phyloP scores from a whole-genome alignment of 2,113 vertebrate species.

The Crotalus viridis region DNA sequence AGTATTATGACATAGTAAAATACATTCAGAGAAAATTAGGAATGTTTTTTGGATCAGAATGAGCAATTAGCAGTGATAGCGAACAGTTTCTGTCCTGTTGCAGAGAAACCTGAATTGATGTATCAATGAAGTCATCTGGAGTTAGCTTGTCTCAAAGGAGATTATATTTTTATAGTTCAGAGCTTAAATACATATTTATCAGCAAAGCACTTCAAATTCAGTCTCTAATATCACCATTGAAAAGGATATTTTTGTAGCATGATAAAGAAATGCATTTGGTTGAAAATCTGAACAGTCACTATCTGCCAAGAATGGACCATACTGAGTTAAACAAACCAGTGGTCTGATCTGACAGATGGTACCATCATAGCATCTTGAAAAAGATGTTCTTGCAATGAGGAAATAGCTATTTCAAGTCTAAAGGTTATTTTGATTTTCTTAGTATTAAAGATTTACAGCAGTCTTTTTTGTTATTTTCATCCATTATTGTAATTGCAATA shows the following conservation, averaged over 20 bases:
- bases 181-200: neutral
- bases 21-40: neutral
- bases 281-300: neutral
- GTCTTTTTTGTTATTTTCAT: constrained; percentile 47
- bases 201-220: neutral
- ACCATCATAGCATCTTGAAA: neutral
- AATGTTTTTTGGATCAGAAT: constrained; percentile 33
- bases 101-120: neutral
- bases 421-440: constrained; percentile 34
- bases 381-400: constrained; percentile 29
- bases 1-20: neutral
- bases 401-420: constrained; percentile 44
- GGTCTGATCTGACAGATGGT: neutral
- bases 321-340: neutral
- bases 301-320: neutral
- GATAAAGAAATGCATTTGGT: neutral
- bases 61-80: constrained; percentile 33
- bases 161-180: neutral
- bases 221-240: neutral
- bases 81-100: neutral
- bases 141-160: neutral
- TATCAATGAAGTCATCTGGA: neutral
- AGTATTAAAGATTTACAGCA: constrained; percentile 53
- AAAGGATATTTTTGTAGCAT: neutral
- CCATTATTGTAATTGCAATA: constrained; percentile 43